Evolutionary conservation across 2,113 vertebrate genomes (phyloP).

Genomic region (Ifrita kowaldi): DNA sequence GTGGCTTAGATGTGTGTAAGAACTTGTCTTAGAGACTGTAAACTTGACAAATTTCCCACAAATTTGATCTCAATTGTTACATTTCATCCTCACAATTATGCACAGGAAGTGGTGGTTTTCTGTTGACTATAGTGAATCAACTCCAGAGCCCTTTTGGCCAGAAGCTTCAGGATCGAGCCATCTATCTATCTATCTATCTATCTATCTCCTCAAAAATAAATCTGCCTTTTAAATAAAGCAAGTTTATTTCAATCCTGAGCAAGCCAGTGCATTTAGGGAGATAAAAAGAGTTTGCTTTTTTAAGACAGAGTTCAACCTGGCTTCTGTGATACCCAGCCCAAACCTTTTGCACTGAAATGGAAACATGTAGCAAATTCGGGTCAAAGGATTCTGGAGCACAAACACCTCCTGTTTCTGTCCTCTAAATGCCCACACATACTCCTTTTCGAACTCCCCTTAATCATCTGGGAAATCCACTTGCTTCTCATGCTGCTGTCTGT

Average conservation of each 20-base stretch:
- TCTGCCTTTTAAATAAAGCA: background rate
- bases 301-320: background rate
- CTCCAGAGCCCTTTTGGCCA: background rate
- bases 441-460: background rate
- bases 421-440: background rate
- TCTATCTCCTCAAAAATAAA: background rate
- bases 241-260: background rate
- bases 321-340: rapidly evolving
- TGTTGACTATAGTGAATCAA: background rate
- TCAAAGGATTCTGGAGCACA: background rate
- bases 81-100: background rate
- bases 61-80: background rate
- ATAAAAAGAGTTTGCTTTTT: background rate
- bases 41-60: background rate
- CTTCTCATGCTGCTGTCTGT: background rate
- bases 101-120: background rate
- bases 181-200: background rate
- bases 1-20: background rate
- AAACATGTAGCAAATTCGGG: background rate
- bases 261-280: background rate
- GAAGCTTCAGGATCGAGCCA: background rate
- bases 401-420: rapidly evolving
- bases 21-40: background rate
- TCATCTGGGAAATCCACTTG: background rate
- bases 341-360: background rate